Evolutionary conservation across 1,140 invertebrate genomes (phyloP).

Genomic region (Thrips palmi): DNA sequence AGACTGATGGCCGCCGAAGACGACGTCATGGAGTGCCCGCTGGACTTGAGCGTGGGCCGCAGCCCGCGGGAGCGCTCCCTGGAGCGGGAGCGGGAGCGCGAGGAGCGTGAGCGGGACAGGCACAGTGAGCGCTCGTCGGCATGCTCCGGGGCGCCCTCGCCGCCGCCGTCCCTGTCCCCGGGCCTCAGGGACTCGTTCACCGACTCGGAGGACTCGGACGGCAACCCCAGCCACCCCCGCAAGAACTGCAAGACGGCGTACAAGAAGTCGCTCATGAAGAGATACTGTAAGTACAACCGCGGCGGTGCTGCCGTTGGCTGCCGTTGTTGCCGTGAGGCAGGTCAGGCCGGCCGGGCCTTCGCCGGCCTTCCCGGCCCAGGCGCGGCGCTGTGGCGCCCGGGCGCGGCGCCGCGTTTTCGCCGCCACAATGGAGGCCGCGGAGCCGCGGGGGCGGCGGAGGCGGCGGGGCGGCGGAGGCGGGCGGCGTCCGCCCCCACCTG

Average conservation of each 20-base stretch:
- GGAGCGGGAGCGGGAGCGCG: no score
- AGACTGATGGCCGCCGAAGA: no score
- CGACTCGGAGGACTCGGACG: slow-evolving; percentile 24
- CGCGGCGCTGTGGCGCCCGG: not conserved
- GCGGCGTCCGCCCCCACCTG: no score
- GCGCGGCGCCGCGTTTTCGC: not conserved
- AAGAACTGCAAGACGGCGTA: slow-evolving; percentile 24
- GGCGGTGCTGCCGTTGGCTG: no score
- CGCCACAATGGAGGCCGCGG: not conserved
- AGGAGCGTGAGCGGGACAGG: no score
- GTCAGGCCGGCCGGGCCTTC: not conserved
- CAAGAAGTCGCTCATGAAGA: slow-evolving; percentile 30
- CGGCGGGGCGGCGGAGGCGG: not conserved
- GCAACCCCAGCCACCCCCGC: slow-evolving; percentile 13
- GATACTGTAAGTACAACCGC: slow-evolving; percentile 29
- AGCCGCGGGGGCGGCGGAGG: not conserved
- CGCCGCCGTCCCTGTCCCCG: no score
- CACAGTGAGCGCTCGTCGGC: no score
- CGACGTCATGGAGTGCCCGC: slow-evolving; percentile 15
- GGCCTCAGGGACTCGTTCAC: slow-evolving; percentile 16
- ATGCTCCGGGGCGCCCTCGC: no score
- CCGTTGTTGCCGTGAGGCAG: slow-evolving; percentile 1
- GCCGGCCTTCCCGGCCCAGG: not conserved
- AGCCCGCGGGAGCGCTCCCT: no score
- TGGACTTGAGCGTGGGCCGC: slow-evolving; percentile 19